A percentile compares a stretch with the other conserved stretches of the same genome.
Evolutionary conservation across 2,113 vertebrate genomes (phyloP).

Genomic region (Etheostoma cragini): DNA sequence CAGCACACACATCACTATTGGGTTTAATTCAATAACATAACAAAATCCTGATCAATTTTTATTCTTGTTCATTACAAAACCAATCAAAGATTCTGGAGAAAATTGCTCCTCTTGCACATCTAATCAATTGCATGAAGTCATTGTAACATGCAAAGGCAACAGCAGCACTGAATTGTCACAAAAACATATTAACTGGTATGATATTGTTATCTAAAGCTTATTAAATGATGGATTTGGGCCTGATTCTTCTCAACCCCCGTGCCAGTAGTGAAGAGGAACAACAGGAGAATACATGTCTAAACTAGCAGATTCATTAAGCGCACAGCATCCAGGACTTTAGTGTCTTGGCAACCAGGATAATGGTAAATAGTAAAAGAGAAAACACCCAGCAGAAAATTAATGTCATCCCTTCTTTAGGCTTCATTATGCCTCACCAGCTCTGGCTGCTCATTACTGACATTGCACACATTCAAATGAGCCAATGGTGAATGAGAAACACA

Average conservation of each 20-base stretch:
- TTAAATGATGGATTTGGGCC: constrained; percentile 58
- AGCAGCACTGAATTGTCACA: constrained; percentile 35
- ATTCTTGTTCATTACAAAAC: constrained; percentile 49
- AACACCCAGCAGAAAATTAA: constrained; percentile 68
- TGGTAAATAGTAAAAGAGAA: constrained; percentile 60
- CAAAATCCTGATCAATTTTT: constrained; percentile 49
- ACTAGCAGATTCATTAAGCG: constrained; percentile 72
- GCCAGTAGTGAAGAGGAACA: constrained; percentile 44
- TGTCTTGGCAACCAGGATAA: constrained; percentile 65
- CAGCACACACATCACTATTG: constrained; percentile 30
- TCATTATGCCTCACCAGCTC: constrained; percentile 68
- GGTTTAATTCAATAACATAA: constrained; percentile 55
- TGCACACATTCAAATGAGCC: constrained; percentile 70
- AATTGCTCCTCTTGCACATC: constrained; percentile 39
- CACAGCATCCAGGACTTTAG: constrained; percentile 61
- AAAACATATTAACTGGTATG: constrained; percentile 58
- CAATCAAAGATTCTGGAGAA: constrained; percentile 45
- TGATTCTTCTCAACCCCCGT: constrained; percentile 32
- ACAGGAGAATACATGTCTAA: constrained; percentile 57
- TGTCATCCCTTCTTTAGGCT: constrained; percentile 64
- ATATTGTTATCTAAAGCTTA: constrained; percentile 64
- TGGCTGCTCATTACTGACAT: constrained; percentile 71
- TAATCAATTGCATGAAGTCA: constrained; percentile 45
- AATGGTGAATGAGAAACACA: constrained; percentile 65
- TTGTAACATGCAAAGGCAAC: constrained; percentile 32